Evolutionary conservation across 1,140 invertebrate genomes (phyloP).

Genomic region (Drosophila bipectinata): DNA sequence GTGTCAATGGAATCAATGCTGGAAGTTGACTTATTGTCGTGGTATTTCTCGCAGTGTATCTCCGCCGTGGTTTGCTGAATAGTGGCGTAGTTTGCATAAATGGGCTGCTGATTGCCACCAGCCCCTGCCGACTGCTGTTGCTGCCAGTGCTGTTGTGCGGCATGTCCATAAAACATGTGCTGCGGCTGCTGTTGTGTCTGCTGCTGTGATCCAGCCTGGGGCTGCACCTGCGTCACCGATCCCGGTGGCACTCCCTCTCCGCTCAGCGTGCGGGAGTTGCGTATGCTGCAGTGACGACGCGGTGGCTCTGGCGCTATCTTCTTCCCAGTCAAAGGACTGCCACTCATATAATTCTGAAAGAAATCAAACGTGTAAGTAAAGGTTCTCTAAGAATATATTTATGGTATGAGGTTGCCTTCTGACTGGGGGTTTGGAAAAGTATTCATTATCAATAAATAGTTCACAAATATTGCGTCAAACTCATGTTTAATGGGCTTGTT

Average conservation of each 20-base stretch:
- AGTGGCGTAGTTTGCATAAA: constrained; percentile 85
- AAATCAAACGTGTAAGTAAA: neutral
- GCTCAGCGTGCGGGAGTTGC: constrained; percentile 76
- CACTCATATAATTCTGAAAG: constrained; percentile 67
- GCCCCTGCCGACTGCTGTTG: constrained; percentile 49
- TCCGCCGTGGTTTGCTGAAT: constrained; percentile 87
- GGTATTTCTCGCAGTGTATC: constrained; percentile 85
- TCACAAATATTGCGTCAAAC: neutral
- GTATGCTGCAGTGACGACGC: constrained; percentile 88
- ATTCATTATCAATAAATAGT: neutral
- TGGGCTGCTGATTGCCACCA: constrained; percentile 79
- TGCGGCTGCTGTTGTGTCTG: constrained; percentile 38
- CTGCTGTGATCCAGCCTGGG: constrained; percentile 22
- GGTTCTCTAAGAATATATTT: neutral
- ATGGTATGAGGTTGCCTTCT: neutral
- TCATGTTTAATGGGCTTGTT: constrained; percentile 4
- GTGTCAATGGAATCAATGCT: constrained; percentile 97
- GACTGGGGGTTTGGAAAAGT: too few relatives aligned
- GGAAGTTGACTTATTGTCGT: constrained; percentile 90
- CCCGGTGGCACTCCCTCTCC: constrained; percentile 39
- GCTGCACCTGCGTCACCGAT: constrained; percentile 31
- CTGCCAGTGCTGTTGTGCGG: constrained; percentile 60
- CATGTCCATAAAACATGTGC: constrained; percentile 70
- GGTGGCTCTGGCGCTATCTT: constrained; percentile 94
- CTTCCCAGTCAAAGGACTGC: constrained; percentile 88